Conservation (phyloP, 2,113 vertebrate genomes). For the Brachirus orientalis region DNA sequence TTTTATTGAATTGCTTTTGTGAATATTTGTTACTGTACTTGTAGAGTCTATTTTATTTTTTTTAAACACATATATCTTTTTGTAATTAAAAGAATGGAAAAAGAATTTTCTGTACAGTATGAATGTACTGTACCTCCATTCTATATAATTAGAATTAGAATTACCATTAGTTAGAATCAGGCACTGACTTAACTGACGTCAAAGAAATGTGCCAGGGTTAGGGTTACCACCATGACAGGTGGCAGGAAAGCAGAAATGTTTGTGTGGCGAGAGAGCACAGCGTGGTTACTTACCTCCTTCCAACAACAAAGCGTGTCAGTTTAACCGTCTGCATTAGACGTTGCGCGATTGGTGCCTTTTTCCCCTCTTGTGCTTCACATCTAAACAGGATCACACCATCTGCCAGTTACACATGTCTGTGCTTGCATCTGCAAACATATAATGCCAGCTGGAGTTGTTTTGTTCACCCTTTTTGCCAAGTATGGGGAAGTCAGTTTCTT, state of each 20-base stretch:
- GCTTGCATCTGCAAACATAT: conserved; percentile 3
- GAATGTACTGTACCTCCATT: too few relatives aligned
- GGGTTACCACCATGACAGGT: too few relatives aligned
- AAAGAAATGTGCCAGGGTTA: too few relatives aligned
- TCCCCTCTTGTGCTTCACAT: neutral
- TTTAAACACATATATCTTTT: too few relatives aligned
- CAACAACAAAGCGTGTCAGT: neutral
- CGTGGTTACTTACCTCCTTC: neutral
- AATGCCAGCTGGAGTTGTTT: conserved; percentile 12
- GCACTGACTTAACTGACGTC: too few relatives aligned
- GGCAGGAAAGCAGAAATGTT: neutral
- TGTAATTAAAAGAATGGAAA: too few relatives aligned
- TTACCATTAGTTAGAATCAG: too few relatives aligned
- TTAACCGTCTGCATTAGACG: conserved; percentile 9
- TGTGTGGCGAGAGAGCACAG: neutral
- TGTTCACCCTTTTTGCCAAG: conserved; percentile 29
- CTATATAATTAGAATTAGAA: too few relatives aligned
- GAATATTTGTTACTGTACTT: too few relatives aligned
- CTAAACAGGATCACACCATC: conserved; percentile 24
- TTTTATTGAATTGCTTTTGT: too few relatives aligned
- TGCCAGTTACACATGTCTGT: neutral
- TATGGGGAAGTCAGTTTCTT: neutral
- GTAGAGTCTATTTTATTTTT: too few relatives aligned
- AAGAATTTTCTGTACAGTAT: too few relatives aligned
- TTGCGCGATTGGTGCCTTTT: neutral